These are phyloP conservation scores for Cyprinodon diabolis DNA, from an alignment of 2,797 vertebrate genomes.

Conservation along the genomic window DNA sequence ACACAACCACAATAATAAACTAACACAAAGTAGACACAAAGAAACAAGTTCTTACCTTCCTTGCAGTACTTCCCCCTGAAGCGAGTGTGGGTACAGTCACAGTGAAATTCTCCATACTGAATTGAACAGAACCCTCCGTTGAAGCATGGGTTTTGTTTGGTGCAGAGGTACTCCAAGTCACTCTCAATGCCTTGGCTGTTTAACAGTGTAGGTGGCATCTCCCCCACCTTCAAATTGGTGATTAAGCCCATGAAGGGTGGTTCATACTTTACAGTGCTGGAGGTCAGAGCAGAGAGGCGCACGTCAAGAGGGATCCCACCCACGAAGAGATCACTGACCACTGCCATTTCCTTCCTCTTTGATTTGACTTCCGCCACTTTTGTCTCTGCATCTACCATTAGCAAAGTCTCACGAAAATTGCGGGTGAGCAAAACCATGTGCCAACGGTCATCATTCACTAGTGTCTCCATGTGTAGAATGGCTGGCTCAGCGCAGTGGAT, in stretches of 20 bases:
- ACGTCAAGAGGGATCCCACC: slow-evolving; percentile 93
- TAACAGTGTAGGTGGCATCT: slow-evolving; percentile 86
- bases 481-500: slow-evolving; percentile 94
- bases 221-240: slow-evolving; percentile 92
- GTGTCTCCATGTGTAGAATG: slow-evolving; percentile 83
- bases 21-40: neutral
- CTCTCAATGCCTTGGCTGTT: slow-evolving; percentile 92
- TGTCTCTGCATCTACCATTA: slow-evolving; percentile 90
- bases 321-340: slow-evolving; percentile 94
- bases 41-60: slow-evolving; percentile 84
- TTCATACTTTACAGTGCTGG: slow-evolving; percentile 94
- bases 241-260: slow-evolving; percentile 90
- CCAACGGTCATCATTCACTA: slow-evolving; percentile 91
- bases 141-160: slow-evolving; percentile 90
- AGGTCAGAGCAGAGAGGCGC: slow-evolving; percentile 90
- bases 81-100: slow-evolving; percentile 90
- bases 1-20: neutral
- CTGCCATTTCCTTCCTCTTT: slow-evolving; percentile 91
- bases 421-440: slow-evolving; percentile 92
- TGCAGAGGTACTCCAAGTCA: slow-evolving; percentile 85
- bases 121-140: slow-evolving; percentile 88
- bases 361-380: slow-evolving; percentile 90
- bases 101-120: slow-evolving; percentile 87
- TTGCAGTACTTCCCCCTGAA: slow-evolving; percentile 92
- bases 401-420: slow-evolving; percentile 86